phyloP scores from a whole-genome alignment of 2,888 invertebrate species.

The Zygogramma bicolorata region DNA sequence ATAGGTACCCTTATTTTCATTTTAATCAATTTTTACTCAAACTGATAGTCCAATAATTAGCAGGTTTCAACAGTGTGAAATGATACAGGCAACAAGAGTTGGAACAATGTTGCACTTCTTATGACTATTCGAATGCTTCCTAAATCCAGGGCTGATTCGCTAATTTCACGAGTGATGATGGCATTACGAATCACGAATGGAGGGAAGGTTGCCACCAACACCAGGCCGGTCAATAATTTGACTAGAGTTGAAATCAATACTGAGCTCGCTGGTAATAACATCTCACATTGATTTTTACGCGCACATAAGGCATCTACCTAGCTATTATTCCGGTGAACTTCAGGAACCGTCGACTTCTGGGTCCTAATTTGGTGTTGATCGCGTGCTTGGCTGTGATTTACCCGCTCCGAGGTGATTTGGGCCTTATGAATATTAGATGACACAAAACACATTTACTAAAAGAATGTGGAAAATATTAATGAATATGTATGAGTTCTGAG shows the following conservation, averaged over 20 bases:
- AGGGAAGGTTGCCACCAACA: neutral
- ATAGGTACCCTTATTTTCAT: too few species aligned
- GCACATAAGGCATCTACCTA: constrained; percentile 35
- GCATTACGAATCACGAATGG: neutral
- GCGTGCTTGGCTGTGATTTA: constrained; percentile 53
- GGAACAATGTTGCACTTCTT: too few species aligned
- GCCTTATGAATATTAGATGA: constrained; percentile 40
- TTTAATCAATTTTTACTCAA: too few species aligned
- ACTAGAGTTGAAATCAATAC: constrained; percentile 54
- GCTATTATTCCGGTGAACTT: constrained; percentile 45
- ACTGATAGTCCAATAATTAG: too few species aligned
- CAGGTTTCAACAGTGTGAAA: too few species aligned
- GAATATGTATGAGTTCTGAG: neutral
- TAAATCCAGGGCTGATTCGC: neutral
- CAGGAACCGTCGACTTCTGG: constrained; percentile 40
- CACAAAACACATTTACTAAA: constrained; percentile 30
- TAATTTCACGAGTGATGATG: neutral
- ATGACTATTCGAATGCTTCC: too few species aligned
- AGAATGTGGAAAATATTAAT: constrained; percentile 6
- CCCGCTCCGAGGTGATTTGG: constrained; percentile 27
- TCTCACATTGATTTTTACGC: constrained; percentile 61
- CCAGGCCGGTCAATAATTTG: constrained; percentile 1
- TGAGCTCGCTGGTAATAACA: constrained; percentile 60
- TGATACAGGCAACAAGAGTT: too few species aligned
- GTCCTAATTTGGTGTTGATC: constrained; percentile 36